Base-by-base conservation (phyloP, 2,888 invertebrate species). In the Ligdia adustata region DNA sequence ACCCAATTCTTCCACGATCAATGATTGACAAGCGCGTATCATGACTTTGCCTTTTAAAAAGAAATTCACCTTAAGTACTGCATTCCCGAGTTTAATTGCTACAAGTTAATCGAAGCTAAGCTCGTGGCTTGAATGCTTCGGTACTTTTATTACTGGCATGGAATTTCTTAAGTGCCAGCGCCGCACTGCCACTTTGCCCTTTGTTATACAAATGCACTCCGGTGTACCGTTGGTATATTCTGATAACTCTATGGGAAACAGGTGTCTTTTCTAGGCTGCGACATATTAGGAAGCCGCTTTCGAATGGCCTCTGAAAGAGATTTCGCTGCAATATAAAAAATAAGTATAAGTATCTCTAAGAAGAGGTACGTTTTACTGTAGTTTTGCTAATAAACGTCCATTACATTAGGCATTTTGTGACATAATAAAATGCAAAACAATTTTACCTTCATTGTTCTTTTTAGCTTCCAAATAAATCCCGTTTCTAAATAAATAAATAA, bases 161-260 rank as follows among this genome's bases (percentile, higher is more conserved):
- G 64, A 68, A 72, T 74, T 68, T 68, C 66, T 69, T 69, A 64
- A 68, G 62, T 66, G 62, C 62, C 55, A 57, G 60, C 9, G 32
- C 45, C 29, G 24, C 37, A 5, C 24, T 24, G 9, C 47, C 41
- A 57, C 62, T 58, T 54, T 57, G 62, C 57, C 69, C 67, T 73
- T 75, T 75, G 72, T 74, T 72, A 69, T 68, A 73, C 69, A 73
- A 73, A 75, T 71, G 64, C 63, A 65, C 62, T 69, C 62, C 62
- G 62, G 64, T 60, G 63, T 64, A 66, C 64, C 52, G 65, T 58
- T 69, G 69, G 67, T 72, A 63, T 59, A 67, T 69, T 63, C 64
- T 67, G 66, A 71, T 72, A 73, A 65, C 37, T 20, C 26, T 26
- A 15, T 47, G 29, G 34, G 47, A 41, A 41, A n/a, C 47, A 47